These are phyloP conservation scores for Sinocyclocheilus anophthalmus DNA, from an alignment of 2,113 vertebrate genomes.

Conservation along the genomic window DNA sequence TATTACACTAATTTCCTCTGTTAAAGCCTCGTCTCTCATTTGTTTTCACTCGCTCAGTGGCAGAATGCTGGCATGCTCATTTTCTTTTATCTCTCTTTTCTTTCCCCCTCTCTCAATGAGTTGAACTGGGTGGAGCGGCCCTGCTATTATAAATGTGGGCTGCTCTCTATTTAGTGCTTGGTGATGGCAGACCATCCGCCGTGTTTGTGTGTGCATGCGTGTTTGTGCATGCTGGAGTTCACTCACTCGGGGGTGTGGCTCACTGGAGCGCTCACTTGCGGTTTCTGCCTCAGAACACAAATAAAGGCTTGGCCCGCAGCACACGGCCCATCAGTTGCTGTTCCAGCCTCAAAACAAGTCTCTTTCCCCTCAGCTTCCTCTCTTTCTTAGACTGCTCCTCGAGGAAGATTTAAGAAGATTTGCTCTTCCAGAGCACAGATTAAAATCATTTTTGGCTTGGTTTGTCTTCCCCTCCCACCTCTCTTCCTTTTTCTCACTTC, in stretches of 20 bases:
- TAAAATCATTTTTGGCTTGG: slow-evolving; percentile 36
- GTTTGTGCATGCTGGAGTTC: slow-evolving; percentile 44
- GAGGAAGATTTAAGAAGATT: slow-evolving; percentile 28
- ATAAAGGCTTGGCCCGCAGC: slow-evolving; percentile 51
- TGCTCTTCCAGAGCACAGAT: slow-evolving; percentile 28
- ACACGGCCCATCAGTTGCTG: slow-evolving; percentile 52
- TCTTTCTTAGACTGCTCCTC: not conserved
- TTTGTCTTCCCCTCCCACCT: not conserved
- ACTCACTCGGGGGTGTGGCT: slow-evolving; percentile 53
- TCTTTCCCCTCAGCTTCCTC: slow-evolving; percentile 3
- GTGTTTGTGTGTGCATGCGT: slow-evolving; percentile 2
- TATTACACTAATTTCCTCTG: not conserved
- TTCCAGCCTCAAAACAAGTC: slow-evolving; percentile 48
- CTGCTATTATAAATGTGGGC: not conserved
- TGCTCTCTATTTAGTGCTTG: not conserved
- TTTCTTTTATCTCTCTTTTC: not conserved
- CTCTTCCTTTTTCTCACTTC: slow-evolving; percentile 34
- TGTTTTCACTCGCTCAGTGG: not conserved
- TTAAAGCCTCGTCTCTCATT: not conserved
- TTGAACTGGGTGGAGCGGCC: not conserved
- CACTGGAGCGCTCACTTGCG: slow-evolving; percentile 62
- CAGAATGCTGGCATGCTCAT: not conserved
- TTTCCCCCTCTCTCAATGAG: not conserved
- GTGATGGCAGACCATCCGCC: not conserved
- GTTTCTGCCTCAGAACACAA: slow-evolving; percentile 59